Evolutionary conservation across 2,797 vertebrate genomes (phyloP), one percentile per base, ranked within the genome.

Genomic region (Myripristis murdjan): DNA sequence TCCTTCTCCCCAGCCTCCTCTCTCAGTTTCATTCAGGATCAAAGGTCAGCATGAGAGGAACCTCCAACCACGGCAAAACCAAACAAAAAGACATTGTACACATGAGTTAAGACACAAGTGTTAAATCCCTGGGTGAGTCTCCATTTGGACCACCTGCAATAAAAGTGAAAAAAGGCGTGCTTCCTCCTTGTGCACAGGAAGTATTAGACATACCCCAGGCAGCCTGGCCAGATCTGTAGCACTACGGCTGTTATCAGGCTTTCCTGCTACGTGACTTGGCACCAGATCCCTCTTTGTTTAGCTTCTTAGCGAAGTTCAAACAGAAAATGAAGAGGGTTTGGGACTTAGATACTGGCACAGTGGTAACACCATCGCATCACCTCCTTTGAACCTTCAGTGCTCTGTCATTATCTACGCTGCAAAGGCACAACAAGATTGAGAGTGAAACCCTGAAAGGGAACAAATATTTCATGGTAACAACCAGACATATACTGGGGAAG

Each of bases 201-300:
- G 77, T 85, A 82, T 82, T 59, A 80, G 79, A 87, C 74, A 75
- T 62, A 77, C 69, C 64, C 64, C 46, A 61, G 65, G 65, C 82
- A 66, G 67, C 64, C 75, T 28, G 62, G 67, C 31, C n/a, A n/a
- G n/a, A n/a, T n/a, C n/a, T n/a, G n/a, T n/a, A n/a, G n/a, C n/a
- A n/a, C 35, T 31, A 11, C 22, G 52, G 70, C 83, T 77, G 66
- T 89, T 87, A 83, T 88, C 83, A 63, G 59, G 58, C 68, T 79
- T 88, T 87, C 83, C 86, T 89, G 83, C 77, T 88, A 88, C 75
- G 70, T 90, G 88, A 89, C 83, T 85, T 89, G 79, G 83, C 76
- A 82, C 62, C 26, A 63, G n/a, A 20, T 73, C 39, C 22, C 22
- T 70, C 59, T 83, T 81, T 88, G 74, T 89, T 67, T 61, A 70